Percentiles rank a stretch among this genome's conserved stretches.
phyloP scores from a whole-genome alignment of 2,888 invertebrate genomes.

The Petrolisthes cinctipes region DNA sequence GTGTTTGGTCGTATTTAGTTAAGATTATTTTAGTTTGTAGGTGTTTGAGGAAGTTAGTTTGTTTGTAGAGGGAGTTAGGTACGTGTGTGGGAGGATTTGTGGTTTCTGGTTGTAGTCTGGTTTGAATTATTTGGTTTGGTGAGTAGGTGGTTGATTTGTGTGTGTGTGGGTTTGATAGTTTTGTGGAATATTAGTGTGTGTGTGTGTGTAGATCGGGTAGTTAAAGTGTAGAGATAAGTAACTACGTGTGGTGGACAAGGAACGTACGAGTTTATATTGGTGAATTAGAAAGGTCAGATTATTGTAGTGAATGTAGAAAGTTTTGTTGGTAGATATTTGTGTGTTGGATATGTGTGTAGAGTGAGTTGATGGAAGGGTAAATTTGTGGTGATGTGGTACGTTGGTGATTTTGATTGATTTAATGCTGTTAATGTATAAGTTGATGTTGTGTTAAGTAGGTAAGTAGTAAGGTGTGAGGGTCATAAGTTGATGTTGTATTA shows the following conservation, averaged over 20 bases:
- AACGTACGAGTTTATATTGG: neutral
- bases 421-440: no score
- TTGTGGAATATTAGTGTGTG: neutral
- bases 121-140: neutral
- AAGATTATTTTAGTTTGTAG: no score
- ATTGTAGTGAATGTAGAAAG: neutral
- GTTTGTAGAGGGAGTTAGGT: neutral
- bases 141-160: neutral
- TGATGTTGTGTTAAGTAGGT: neutral
- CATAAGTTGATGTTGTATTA: neutral
- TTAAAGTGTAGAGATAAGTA: neutral
- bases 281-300: neutral
- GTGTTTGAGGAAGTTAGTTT: neutral
- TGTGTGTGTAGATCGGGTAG: neutral
- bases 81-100: neutral
- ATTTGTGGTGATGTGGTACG: slow-evolving; percentile 8
- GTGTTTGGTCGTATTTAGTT: no score
- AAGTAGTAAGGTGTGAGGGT: neutral
- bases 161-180: neutral
- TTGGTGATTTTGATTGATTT: no score
- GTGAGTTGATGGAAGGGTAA: neutral
- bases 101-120: neutral
- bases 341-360: neutral
- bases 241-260: neutral
- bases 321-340: neutral